Evolutionary conservation across 2,797 vertebrate species (phyloP).

Genomic region (Pipistrellus nathusii): DNA sequence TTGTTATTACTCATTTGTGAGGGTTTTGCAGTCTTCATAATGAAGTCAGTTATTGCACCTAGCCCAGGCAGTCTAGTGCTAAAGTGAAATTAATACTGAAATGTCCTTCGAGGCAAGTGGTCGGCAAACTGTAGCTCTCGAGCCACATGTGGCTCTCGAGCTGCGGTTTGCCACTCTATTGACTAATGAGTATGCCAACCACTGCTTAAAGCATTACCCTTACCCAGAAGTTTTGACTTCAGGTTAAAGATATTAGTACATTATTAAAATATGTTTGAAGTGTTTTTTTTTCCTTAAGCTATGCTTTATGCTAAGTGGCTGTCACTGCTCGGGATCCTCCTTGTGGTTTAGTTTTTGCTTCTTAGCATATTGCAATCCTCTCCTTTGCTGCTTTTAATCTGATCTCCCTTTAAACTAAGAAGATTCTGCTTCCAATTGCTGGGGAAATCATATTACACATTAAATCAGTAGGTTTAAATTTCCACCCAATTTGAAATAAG

Average conservation of each 20-base stretch:
- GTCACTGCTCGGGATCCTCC: neutral
- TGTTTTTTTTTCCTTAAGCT: neutral
- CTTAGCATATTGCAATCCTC: neutral
- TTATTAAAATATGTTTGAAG: too few relatives aligned
- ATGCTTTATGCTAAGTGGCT: neutral
- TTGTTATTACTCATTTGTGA: neutral
- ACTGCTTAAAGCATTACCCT: too few relatives aligned
- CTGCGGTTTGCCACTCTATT: too few relatives aligned
- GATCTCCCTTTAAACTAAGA: conserved; percentile 10
- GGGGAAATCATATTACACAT: neutral
- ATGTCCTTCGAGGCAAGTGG: neutral
- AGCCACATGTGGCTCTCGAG: too few relatives aligned
- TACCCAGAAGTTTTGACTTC: too few relatives aligned
- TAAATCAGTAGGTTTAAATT: conserved; percentile 1
- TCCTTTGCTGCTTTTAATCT: conserved; percentile 1
- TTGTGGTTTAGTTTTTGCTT: conserved; percentile 32
- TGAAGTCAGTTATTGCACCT: neutral
- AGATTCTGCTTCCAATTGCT: neutral
- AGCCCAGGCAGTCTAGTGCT: neutral
- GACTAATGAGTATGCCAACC: too few relatives aligned
- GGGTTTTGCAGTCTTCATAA: neutral
- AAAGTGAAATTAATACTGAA: neutral
- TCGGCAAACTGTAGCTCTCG: too few relatives aligned
- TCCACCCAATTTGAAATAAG: neutral
- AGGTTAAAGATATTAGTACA: too few relatives aligned